Conservation (phyloP, 2,888 invertebrate species). For the Acrobasis suavella region DNA sequence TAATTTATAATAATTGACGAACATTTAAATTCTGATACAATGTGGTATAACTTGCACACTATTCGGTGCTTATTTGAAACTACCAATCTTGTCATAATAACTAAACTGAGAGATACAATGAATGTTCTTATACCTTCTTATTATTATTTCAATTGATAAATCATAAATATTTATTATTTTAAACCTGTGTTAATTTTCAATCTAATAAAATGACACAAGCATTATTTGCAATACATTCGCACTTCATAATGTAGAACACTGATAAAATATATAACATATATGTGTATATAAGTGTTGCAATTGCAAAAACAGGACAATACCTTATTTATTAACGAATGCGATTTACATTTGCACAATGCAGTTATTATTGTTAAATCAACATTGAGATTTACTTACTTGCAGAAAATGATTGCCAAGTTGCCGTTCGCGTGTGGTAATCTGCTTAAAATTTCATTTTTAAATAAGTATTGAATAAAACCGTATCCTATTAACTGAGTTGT, state of each 20-base stretch:
- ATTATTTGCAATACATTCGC: neutral
- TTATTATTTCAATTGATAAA: no score
- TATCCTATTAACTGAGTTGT: slow-evolving; percentile 29
- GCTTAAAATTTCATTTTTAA: slow-evolving; percentile 15
- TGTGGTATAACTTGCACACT: no score
- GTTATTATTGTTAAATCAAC: neutral
- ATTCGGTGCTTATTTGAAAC: no score
- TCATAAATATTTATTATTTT: no score
- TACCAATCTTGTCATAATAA: no score
- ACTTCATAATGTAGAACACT: slow-evolving; percentile 12
- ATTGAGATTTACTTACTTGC: neutral
- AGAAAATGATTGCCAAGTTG: neutral
- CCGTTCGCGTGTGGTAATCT: neutral
- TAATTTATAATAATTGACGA: no score
- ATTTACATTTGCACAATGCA: neutral
- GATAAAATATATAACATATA: neutral
- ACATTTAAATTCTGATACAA: no score
- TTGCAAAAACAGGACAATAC: slow-evolving; percentile 1
- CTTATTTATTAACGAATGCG: neutral
- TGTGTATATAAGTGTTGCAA: neutral
- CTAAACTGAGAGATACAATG: no score
- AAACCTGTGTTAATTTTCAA: neutral
- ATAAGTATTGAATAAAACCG: slow-evolving; percentile 22
- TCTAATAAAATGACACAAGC: neutral
- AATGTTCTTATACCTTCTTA: no score